Evolutionary conservation across 2,888 invertebrate species (phyloP), one percentile per base, ranked within the genome.

Genomic region (Plagodis dolabraria): DNA sequence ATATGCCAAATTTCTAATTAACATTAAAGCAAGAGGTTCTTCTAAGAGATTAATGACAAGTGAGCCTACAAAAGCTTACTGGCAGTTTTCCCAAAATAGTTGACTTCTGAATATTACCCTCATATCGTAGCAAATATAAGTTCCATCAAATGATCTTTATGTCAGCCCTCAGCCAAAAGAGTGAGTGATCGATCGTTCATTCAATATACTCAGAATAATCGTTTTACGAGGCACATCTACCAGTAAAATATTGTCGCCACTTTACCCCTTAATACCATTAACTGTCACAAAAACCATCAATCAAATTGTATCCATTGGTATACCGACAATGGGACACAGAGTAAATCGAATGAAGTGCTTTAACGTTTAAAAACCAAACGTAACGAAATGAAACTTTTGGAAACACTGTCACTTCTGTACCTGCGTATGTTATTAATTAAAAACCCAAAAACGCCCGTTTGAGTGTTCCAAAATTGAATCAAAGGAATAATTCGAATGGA

Each of bases 401-500:
- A 74, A 77, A 72, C 70, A 73, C 71, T 69, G 77, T 73, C 76
- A 69, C 75, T 68, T 76, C 78, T 72, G 74, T 70, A 69, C 72
- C 69, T 64, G 71, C 76, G 74, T 84, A 83, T 84, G 83, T 87
- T 87, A 87, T 87, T 89, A 88, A 89, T 88, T 88, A 85, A 88
- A 88, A 86, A 79, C 82, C 82, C 4, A 77, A 85, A 87, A 86
- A 79, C 77, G 80, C 70, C 76, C 75, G 83, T 83, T 84, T 72
- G 77, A 82, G 77, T 79, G 80, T 73, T 77, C 75, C 77, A 69
- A 77, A 85, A 86, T 84, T 77, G 84, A 86, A 86, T 88, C 84
- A 89, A 88, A 87, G 83, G 83, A 84, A 76, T 82, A 79, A 86
- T 83, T 87, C 85, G 80, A 80, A 83, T 82, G 87, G 84, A 87